Conservation (phyloP, 2,113 vertebrate species). For the Pontoporia blainvillei region DNA sequence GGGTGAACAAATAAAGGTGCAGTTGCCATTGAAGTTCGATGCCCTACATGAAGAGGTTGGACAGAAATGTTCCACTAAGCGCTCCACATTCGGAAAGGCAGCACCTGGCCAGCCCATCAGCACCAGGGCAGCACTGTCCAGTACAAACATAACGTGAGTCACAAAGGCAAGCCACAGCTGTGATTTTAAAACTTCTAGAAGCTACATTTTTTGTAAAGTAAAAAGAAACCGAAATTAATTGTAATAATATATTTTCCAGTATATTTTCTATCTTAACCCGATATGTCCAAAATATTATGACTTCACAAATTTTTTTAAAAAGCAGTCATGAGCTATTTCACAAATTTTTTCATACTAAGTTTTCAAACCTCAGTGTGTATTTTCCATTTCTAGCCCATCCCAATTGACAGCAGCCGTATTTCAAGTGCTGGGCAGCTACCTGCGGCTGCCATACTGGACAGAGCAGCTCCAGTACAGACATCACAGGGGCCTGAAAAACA, state of each 20-base stretch:
- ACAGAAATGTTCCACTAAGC: background rate
- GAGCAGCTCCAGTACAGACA: background rate
- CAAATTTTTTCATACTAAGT: background rate
- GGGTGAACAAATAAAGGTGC: rapidly evolving
- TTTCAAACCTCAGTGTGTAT: background rate
- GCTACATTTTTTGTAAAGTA: background rate
- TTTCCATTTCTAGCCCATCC: background rate
- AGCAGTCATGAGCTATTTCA: background rate
- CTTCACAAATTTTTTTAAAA: background rate
- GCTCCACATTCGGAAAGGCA: rapidly evolving
- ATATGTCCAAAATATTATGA: background rate
- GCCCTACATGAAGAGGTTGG: rapidly evolving
- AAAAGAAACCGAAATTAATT: background rate
- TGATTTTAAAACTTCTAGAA: background rate
- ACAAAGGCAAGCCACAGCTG: rapidly evolving
- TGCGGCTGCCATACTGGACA: rapidly evolving
- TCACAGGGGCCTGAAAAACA: background rate
- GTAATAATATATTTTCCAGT: background rate
- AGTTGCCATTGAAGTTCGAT: rapidly evolving
- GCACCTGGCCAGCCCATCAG: background rate
- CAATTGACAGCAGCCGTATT: rapidly evolving
- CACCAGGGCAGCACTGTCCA: rapidly evolving
- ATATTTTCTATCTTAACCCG: background rate
- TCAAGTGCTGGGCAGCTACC: rapidly evolving
- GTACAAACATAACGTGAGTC: background rate